phyloP scores from a whole-genome alignment of 92 coral and sea anemone species.

The Virgularia gustaviana region DNA sequence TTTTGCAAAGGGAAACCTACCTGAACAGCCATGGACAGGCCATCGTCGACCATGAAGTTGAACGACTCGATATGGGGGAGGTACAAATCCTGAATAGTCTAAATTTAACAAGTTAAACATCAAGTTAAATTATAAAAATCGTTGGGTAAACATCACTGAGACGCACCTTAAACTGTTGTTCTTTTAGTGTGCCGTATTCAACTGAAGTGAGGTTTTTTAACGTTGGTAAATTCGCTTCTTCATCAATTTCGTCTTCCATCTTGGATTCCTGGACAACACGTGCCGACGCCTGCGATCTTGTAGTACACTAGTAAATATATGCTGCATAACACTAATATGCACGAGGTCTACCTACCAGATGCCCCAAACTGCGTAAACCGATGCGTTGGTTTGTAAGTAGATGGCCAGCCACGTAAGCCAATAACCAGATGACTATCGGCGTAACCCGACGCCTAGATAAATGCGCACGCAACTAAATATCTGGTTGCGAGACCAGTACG shows the following conservation, averaged over 20 bases:
- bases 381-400: no score
- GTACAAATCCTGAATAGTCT: conserved; percentile 83
- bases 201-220: conserved; percentile 71
- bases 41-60: conserved; percentile 88
- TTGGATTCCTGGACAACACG: conserved; percentile 55
- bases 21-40: conserved; percentile 85
- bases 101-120: background rate
- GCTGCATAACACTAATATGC: no score
- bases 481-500: no score
- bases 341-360: no score
- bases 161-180: conserved; percentile 70
- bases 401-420: no score
- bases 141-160: background rate
- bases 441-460: no score
- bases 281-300: conserved; percentile 20
- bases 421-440: no score
- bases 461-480: no score
- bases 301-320: no score
- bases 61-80: conserved; percentile 89
- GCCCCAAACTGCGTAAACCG: no score
- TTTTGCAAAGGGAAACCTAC: no score
- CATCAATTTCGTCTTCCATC: conserved; percentile 68
- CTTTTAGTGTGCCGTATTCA: conserved; percentile 61
- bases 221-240: conserved; percentile 52
- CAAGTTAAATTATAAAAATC: background rate